Percentiles rank a stretch among this genome's conserved stretches.
phyloP scores from a whole-genome alignment of 2,888 invertebrate species.

The Dorcus parallelipipedus region DNA sequence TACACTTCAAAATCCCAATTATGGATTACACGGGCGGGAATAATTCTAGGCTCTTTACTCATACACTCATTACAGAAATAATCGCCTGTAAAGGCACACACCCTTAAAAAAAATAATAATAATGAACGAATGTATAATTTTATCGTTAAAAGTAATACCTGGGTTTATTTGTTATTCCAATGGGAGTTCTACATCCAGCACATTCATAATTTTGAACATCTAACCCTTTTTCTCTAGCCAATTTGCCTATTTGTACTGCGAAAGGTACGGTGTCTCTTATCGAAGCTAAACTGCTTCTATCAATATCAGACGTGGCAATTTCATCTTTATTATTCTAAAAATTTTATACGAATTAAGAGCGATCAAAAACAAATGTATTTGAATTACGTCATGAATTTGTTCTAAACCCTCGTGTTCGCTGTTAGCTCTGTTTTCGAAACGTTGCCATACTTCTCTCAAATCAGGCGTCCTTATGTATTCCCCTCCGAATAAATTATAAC shows the following conservation, averaged over 20 bases:
- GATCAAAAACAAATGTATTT: background rate
- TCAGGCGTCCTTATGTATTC: conserved; percentile 53
- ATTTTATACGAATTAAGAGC: background rate
- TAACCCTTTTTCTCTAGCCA: conserved; percentile 77
- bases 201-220: conserved; percentile 87
- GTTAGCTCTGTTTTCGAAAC: conserved; percentile 38
- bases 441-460: conserved; percentile 61
- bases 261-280: conserved; percentile 43
- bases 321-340: background rate
- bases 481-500: conserved; percentile 53
- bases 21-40: conserved; percentile 85
- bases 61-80: conserved; percentile 92
- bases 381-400: background rate
- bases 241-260: conserved; percentile 62
- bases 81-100: conserved; percentile 83
- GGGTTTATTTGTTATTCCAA: conserved; percentile 33
- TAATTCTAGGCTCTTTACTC: conserved; percentile 71
- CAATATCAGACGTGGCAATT: background rate
- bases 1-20: conserved; percentile 85
- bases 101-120: conserved; percentile 47
- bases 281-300: background rate
- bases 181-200: conserved; percentile 63
- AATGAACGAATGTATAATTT: background rate
- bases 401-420: background rate
- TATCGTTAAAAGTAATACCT: conserved; percentile 3